These are phyloP conservation scores for Brachionus koreanus DNA, from an alignment of 1,140 invertebrate genomes.

Conservation along the genomic window DNA sequence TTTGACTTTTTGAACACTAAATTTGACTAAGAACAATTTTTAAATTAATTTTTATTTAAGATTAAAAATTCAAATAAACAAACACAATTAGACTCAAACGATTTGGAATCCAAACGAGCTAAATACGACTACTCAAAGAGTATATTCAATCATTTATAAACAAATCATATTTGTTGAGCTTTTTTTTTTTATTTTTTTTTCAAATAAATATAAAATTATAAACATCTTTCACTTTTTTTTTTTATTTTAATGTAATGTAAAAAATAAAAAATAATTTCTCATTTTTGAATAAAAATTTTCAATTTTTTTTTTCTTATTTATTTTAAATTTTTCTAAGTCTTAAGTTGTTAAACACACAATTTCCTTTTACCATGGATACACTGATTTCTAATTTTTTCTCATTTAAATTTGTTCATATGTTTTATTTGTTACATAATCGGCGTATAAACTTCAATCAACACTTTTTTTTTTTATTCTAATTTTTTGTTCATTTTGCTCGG, in stretches of 20 bases:
- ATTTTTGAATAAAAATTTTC: slow-evolving; percentile 13
- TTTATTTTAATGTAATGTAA: neutral
- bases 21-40: neutral
- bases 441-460: slow-evolving; percentile 27
- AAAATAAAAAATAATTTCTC: neutral
- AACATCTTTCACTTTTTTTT: neutral
- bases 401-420: neutral
- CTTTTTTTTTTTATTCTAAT: neutral
- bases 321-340: neutral
- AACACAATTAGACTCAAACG: slow-evolving; percentile 3
- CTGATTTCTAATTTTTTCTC: slow-evolving; percentile 7
- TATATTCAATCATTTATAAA: slow-evolving; percentile 38
- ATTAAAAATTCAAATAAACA: neutral
- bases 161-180: neutral
- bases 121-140: slow-evolving; percentile 23
- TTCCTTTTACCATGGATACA: slow-evolving; percentile 29
- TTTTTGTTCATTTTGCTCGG: neutral
- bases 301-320: neutral
- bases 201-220: neutral
- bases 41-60: neutral
- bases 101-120: slow-evolving; percentile 15
- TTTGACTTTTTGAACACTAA: too few relatives aligned
- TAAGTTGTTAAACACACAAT: neutral
- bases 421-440: neutral
- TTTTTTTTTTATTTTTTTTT: neutral